Conservation (phyloP, 2,797 vertebrate genomes). For the Catostomus latipinnis region DNA sequence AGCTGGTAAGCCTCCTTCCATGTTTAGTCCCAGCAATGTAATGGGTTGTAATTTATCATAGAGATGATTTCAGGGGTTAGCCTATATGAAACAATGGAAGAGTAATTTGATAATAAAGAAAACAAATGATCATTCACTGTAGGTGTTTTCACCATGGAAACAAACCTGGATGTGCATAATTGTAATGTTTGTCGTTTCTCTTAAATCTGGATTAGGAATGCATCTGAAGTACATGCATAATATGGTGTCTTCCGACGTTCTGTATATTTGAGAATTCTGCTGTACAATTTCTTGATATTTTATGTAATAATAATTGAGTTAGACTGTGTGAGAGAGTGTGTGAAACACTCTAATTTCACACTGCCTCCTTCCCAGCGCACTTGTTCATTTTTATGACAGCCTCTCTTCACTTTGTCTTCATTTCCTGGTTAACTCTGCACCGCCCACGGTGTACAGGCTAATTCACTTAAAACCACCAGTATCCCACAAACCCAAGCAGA, state of each 20-base stretch:
- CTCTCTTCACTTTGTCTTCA: constrained; percentile 64
- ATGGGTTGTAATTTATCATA: not conserved
- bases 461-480: constrained; percentile 64
- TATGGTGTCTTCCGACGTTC: not conserved
- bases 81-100: constrained; percentile 26
- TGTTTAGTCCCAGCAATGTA: not conserved
- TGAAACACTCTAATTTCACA: constrained; percentile 31
- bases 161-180: constrained; percentile 14
- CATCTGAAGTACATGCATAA: not conserved
- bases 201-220: not conserved
- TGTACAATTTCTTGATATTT: constrained; percentile 14
- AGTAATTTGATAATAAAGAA: constrained; percentile 30
- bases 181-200: constrained; percentile 7
- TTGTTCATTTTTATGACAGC: constrained; percentile 57
- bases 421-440: constrained; percentile 59
- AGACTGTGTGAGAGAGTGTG: not conserved
- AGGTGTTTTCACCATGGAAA: constrained; percentile 2
- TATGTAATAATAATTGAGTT: constrained; percentile 28
- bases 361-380: constrained; percentile 23
- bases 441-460: constrained; percentile 61
- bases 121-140: constrained; percentile 31
- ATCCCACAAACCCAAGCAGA: constrained; percentile 54
- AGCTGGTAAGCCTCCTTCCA: constrained; percentile 76
- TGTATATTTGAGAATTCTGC: not conserved
- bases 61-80: not conserved